These are phyloP conservation scores for Oryzias dopingdopingensis DNA, from an alignment of 2,797 vertebrate genomes.

Conservation along the genomic window DNA sequence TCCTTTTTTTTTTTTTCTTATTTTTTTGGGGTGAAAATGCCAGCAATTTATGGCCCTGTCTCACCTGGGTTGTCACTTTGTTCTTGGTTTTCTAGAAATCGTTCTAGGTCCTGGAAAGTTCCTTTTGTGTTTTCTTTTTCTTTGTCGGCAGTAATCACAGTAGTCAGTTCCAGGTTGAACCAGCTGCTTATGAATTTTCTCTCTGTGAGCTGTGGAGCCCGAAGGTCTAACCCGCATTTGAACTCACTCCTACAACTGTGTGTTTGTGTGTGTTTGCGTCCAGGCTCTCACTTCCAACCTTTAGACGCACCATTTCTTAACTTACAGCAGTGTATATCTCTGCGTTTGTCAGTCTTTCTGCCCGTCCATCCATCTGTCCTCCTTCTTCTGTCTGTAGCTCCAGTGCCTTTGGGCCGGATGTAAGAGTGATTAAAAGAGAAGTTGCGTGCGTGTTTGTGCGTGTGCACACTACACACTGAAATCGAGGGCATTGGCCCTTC, in stretches of 20 bases:
- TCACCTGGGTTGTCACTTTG: constrained; percentile 7
- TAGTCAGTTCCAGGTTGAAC: constrained; percentile 40
- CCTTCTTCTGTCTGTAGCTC: constrained; percentile 7
- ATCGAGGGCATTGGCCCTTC: constrained; percentile 56
- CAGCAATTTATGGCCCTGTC: not conserved
- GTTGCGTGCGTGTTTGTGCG: constrained; percentile 25
- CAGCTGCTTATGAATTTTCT: constrained; percentile 66
- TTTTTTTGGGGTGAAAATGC: not conserved
- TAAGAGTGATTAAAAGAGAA: constrained; percentile 63
- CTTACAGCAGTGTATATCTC: constrained; percentile 5
- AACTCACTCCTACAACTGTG: constrained; percentile 59
- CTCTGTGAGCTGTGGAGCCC: constrained; percentile 56
- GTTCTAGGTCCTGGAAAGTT: constrained; percentile 15
- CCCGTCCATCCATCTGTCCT: constrained; percentile 12
- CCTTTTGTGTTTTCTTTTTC: constrained; percentile 6
- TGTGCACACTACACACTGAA: constrained; percentile 21
- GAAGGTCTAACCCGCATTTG: constrained; percentile 65
- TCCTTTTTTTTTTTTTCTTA: not conserved
- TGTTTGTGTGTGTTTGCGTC: constrained; percentile 8
- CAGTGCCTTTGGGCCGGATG: constrained; percentile 52
- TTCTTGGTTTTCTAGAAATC: constrained; percentile 6
- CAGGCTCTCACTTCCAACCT: constrained; percentile 46
- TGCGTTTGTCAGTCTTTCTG: constrained; percentile 13
- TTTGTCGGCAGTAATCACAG: constrained; percentile 36
- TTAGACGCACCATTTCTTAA: constrained; percentile 4